A percentile compares a stretch with the other conserved stretches of the same genome.
phyloP scores from a whole-genome alignment of 1,140 invertebrate genomes.

The Lucilia cuprina region DNA sequence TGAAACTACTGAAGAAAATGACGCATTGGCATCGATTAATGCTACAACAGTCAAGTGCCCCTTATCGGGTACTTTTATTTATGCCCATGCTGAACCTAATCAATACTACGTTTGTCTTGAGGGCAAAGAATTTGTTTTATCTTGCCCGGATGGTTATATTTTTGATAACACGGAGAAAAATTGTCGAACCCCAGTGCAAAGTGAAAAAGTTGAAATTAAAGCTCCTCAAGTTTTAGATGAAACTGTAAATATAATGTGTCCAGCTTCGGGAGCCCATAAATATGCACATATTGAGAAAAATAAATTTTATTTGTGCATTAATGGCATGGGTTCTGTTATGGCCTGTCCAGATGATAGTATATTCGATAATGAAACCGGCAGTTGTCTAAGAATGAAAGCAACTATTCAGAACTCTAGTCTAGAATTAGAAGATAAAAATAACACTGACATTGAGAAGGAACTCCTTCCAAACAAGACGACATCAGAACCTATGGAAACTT shows the following conservation, averaged over 20 bases:
- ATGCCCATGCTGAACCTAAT: neutral
- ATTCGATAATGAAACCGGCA: conserved; percentile 1
- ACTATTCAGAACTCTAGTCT: neutral
- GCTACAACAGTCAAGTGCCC: neutral
- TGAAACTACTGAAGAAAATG: neutral
- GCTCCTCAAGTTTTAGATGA: neutral
- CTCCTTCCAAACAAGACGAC: too few relatives aligned
- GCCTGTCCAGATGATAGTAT: conserved; percentile 18
- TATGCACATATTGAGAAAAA: neutral
- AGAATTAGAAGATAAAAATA: too few relatives aligned
- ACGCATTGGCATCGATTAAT: neutral
- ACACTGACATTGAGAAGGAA: too few relatives aligned
- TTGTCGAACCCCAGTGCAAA: neutral
- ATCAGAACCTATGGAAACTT: neutral
- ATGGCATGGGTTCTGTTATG: conserved; percentile 31
- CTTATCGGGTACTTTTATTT: neutral
- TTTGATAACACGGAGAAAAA: neutral
- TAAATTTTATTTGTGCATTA: conserved; percentile 37
- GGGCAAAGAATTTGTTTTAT: neutral
- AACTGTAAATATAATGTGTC: neutral
- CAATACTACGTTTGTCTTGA: neutral
- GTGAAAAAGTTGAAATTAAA: neutral
- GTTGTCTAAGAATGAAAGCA: neutral
- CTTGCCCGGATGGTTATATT: neutral
- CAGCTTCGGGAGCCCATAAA: neutral